phyloP scores from a whole-genome alignment of 37 sponge, comb jelly and placozoan species.

The Theonella swinhoei region DNA sequence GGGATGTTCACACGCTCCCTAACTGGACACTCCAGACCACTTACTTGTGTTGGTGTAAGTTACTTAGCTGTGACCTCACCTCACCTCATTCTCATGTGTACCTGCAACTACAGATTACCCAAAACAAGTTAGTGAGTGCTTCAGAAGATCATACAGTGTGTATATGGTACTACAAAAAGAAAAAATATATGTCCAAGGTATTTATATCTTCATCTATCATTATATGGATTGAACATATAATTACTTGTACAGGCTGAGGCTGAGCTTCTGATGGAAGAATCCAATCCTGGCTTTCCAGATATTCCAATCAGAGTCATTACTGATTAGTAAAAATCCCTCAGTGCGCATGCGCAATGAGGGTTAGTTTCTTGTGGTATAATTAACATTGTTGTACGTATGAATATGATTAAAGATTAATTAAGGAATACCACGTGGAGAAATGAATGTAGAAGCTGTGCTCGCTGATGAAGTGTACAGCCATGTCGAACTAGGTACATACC shows the following conservation, averaged over 20 bases:
- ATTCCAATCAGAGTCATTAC: conserved; percentile 18
- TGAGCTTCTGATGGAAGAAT: not conserved
- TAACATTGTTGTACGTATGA: not conserved
- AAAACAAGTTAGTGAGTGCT: conserved; percentile 50
- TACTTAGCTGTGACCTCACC: too few relatives aligned
- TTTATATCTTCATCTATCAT: not conserved
- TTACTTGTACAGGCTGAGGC: not conserved
- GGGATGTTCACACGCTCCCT: conserved; percentile 60
- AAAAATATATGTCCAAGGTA: not conserved
- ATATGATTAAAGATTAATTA: not conserved
- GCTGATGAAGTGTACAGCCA: conserved; percentile 44
- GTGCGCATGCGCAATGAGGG: not conserved
- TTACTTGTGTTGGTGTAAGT: conserved; percentile 59
- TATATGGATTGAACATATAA: not conserved
- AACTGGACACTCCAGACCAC: conserved; percentile 52
- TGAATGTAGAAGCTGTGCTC: conserved; percentile 24
- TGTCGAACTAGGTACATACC: conserved; percentile 24
- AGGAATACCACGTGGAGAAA: not conserved
- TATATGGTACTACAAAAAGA: conserved; percentile 68
- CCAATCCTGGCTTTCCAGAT: conserved; percentile 13
- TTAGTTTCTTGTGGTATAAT: not conserved
- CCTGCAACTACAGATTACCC: conserved; percentile 34
- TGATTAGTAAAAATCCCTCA: not conserved
- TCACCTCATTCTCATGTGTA: too few relatives aligned
- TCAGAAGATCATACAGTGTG: conserved; percentile 64